Evolutionary conservation across 2,113 vertebrate genomes (phyloP).

Genomic region (Phocoena sinus): DNA sequence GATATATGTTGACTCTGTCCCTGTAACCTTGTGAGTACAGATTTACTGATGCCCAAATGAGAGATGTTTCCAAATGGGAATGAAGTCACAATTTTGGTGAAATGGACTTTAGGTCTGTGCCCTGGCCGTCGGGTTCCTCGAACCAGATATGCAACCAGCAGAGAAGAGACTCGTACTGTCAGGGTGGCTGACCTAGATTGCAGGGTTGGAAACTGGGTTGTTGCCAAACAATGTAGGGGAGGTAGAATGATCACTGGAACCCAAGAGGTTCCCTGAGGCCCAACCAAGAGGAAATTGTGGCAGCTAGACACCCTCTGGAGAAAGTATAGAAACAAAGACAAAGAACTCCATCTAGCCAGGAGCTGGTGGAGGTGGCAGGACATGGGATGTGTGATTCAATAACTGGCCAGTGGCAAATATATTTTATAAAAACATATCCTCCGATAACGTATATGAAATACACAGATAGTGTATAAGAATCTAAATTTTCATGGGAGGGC

Average conservation of each 20-base stretch:
- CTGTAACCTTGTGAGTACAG: not conserved
- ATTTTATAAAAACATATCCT: not conserved
- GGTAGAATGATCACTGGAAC: not conserved
- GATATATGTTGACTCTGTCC: not conserved
- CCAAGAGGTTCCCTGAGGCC: not conserved
- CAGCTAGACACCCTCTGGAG: not conserved
- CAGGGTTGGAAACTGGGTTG: not conserved
- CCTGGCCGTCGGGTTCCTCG: not conserved
- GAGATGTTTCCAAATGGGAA: not conserved
- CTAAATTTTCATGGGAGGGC: no score
- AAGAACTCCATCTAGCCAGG: not conserved
- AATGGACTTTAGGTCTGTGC: not conserved
- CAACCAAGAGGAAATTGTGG: no score
- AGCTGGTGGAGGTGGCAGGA: not conserved
- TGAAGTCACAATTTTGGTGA: not conserved
- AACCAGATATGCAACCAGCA: accelerated
- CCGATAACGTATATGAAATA: not conserved
- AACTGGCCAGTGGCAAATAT: not conserved
- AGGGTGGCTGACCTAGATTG: not conserved
- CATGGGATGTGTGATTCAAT: not conserved
- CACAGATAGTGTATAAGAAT: not conserved
- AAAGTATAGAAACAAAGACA: not conserved
- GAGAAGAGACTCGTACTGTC: not conserved
- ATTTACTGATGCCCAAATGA: not conserved
- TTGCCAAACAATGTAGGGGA: not conserved